Evolutionary conservation across 2,888 invertebrate species (phyloP).

Genomic region (Lepidocyrtinus sp.): DNA sequence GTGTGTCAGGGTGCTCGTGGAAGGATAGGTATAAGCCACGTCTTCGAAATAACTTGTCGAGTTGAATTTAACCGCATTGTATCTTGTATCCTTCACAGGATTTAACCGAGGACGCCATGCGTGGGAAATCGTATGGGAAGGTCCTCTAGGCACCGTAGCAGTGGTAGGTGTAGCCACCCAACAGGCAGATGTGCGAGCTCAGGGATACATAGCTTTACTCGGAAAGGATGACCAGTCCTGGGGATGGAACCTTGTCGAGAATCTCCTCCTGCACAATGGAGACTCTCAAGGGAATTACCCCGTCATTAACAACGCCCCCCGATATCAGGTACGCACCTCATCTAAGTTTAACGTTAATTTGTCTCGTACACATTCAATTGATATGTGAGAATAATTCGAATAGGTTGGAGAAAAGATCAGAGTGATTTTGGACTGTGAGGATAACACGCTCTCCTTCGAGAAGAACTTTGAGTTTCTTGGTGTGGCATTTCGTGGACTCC

Average conservation of each 20-base stretch:
- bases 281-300: constrained; percentile 96
- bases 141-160: constrained; percentile 97
- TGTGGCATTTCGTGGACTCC: constrained; percentile 90
- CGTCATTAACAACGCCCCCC: constrained; percentile 94
- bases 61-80: too few relatives aligned
- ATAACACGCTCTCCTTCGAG: constrained; percentile 96
- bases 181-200: constrained; percentile 80
- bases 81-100: constrained; percentile 75
- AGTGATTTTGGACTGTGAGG: constrained; percentile 98
- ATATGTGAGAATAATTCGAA: constrained; percentile 64
- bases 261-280: constrained; percentile 96
- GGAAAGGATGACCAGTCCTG: constrained; percentile 98
- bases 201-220: constrained; percentile 95
- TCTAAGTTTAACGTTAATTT: too few relatives aligned
- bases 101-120: constrained; percentile 94
- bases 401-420: constrained; percentile 97
- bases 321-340: constrained; percentile 99
- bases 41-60: too few relatives aligned
- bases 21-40: constrained; percentile 82
- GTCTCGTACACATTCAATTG: too few relatives aligned
- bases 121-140: constrained; percentile 99
- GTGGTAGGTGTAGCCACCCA: constrained; percentile 96
- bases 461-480: constrained; percentile 98
- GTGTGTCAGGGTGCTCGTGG: constrained; percentile 94
- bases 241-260: constrained; percentile 99